Evolutionary conservation across 2,113 vertebrate genomes (phyloP).

Genomic region (Dascyllus trimaculatus): DNA sequence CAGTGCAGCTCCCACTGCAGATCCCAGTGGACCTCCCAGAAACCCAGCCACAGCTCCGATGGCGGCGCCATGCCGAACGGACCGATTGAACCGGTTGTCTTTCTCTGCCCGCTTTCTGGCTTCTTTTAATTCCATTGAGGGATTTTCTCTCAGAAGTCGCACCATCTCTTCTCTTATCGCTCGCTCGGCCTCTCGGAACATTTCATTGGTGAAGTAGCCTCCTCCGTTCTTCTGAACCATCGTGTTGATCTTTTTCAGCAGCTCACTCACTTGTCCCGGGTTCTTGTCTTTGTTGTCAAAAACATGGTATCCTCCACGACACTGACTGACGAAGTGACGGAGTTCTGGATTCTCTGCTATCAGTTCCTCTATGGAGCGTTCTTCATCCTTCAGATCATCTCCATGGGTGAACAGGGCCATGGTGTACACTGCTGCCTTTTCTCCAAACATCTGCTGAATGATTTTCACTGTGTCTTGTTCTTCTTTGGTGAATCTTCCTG

Average conservation of each 20-base stretch:
- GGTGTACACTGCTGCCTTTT: neutral
- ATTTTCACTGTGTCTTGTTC: slow-evolving; percentile 1
- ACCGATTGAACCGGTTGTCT: neutral
- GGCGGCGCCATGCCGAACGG: neutral
- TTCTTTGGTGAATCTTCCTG: neutral
- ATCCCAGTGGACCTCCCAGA: neutral
- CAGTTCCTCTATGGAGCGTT: neutral
- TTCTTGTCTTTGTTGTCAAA: neutral
- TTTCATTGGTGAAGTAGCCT: neutral
- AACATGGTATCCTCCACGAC: neutral
- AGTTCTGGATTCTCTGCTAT: neutral
- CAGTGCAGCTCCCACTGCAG: neutral
- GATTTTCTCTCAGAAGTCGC: neutral
- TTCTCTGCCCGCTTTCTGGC: neutral
- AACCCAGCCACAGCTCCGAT: neutral
- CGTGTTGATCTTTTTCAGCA: neutral
- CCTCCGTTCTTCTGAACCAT: neutral
- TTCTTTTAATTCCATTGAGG: neutral
- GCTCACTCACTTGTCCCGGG: too few relatives aligned
- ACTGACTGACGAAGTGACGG: neutral
- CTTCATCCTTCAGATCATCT: too few relatives aligned
- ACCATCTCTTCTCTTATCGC: neutral
- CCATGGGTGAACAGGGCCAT: too few relatives aligned
- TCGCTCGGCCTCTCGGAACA: neutral
- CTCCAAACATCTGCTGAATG: neutral